These are phyloP conservation scores for Steinernema khuongi DNA, from an alignment of 1,140 invertebrate species.

Conservation along the genomic window DNA sequence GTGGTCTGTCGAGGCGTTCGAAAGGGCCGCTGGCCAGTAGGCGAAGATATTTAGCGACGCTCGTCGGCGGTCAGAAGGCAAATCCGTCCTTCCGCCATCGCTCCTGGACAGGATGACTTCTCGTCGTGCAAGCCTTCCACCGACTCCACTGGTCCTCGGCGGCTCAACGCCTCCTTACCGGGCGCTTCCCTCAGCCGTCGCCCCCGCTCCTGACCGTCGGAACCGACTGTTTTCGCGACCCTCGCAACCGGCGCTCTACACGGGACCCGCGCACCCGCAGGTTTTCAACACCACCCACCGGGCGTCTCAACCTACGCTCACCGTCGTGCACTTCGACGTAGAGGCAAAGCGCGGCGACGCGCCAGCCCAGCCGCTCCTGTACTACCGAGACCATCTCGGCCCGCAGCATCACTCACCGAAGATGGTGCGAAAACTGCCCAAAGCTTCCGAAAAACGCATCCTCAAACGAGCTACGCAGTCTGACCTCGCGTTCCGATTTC, in stretches of 20 bases:
- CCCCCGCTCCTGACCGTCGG: not conserved
- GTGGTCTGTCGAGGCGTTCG: not conserved
- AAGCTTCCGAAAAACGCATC: slow-evolving; percentile 12
- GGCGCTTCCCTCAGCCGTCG: not conserved
- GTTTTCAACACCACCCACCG: not conserved
- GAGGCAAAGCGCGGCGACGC: not conserved
- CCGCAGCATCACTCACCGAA: not conserved
- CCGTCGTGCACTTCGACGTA: not conserved
- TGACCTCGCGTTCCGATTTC: slow-evolving; percentile 1
- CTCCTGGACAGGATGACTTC: not conserved
- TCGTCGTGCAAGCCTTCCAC: slow-evolving; percentile 3
- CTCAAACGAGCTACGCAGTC: slow-evolving; percentile 4
- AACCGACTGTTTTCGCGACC: not conserved
- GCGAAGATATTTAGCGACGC: slow-evolving; percentile 14
- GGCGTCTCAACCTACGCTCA: not conserved
- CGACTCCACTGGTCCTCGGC: not conserved
- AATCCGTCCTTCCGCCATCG: not conserved
- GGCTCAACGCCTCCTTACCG: not conserved
- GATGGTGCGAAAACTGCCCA: not conserved
- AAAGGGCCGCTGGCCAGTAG: slow-evolving; percentile 6
- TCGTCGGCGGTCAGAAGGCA: slow-evolving; percentile 11
- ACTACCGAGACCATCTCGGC: not conserved
- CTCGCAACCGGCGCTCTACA: not conserved
- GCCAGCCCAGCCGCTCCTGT: not conserved
- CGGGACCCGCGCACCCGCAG: not conserved